Evolutionary conservation across 1,140 invertebrate species (phyloP).

Genomic region (Achatina immaculata): DNA sequence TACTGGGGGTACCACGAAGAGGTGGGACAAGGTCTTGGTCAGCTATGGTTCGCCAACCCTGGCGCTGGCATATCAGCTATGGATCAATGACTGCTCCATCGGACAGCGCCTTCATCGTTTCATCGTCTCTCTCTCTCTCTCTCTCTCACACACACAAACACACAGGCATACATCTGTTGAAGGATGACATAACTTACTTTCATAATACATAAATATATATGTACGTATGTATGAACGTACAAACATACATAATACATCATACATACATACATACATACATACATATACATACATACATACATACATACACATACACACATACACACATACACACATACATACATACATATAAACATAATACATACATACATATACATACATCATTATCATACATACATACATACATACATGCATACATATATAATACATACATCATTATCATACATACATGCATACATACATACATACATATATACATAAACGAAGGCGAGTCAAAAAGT

Average conservation of each 20-base stretch:
- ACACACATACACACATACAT: neutral
- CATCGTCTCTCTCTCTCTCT: too few species aligned
- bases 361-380: constrained; percentile 23
- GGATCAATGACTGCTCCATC: too few species aligned
- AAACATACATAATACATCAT: constrained; percentile 38
- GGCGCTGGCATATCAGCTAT: too few species aligned
- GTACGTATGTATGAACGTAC: constrained; percentile 37
- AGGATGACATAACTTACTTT: neutral
- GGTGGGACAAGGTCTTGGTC: too few species aligned
- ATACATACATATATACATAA: neutral
- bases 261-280: constrained; percentile 7
- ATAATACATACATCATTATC: neutral
- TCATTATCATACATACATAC: constrained; percentile 29
- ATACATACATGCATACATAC: constrained; percentile 14
- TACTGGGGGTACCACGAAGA: too few species aligned
- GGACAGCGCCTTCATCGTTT: too few species aligned
- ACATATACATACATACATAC: constrained; percentile 16
- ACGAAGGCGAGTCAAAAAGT: neutral
- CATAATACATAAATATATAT: neutral
- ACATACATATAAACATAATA: constrained; percentile 3
- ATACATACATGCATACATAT: constrained; percentile 12
- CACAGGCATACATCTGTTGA: too few species aligned
- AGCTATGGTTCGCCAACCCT: too few species aligned
- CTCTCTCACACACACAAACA: too few species aligned
- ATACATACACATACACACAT: constrained; percentile 24